phyloP scores from a whole-genome alignment of 2,113 vertebrate species.

The Mirza zaza region DNA sequence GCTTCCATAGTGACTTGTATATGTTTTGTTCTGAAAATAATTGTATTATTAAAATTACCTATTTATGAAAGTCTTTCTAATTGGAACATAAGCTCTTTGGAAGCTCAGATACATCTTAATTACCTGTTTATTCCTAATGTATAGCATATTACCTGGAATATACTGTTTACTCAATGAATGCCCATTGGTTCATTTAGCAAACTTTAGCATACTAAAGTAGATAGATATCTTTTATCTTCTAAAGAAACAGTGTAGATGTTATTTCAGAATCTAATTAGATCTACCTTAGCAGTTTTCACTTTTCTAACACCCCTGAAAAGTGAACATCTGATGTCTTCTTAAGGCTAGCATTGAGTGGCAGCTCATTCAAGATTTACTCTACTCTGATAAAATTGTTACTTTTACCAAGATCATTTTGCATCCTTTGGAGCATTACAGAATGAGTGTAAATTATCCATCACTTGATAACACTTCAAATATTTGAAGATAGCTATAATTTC shows the following conservation, averaged over 20 bases:
- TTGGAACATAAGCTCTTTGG: neutral
- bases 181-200: neutral
- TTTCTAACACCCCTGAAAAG: neutral
- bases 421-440: neutral
- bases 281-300: neutral
- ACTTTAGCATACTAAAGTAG: neutral
- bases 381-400: neutral
- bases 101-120: neutral
- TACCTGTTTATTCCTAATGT: neutral
- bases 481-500: neutral
- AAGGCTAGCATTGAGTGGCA: neutral
- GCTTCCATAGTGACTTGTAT: neutral
- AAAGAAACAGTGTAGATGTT: neutral
- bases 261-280: slow-evolving; percentile 13
- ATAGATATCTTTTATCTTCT: neutral
- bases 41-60: neutral
- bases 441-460: neutral
- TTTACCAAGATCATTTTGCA: neutral
- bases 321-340: neutral
- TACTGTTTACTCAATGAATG: neutral
- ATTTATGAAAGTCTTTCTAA: neutral
- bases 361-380: neutral
- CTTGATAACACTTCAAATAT: neutral
- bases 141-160: neutral
- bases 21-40: neutral